Evolutionary conservation across 2,797 vertebrate species (phyloP).

Genomic region (Corythornis leucogaster): DNA sequence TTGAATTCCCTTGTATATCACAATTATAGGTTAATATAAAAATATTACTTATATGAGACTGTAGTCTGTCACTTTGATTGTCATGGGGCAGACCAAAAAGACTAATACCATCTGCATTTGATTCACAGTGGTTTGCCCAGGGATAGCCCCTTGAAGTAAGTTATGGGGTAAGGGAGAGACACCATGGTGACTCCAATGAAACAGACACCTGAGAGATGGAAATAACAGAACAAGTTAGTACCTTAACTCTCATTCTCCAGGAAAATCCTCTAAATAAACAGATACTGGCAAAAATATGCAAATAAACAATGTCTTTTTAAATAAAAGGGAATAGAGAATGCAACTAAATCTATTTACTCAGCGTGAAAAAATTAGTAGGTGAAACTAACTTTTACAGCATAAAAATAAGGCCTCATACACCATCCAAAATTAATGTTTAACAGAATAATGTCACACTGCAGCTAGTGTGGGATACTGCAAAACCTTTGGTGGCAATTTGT

Average conservation of each 20-base stretch:
- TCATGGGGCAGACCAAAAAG: not conserved
- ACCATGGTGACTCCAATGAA: not conserved
- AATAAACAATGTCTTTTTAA: not conserved
- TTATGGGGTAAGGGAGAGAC: not conserved
- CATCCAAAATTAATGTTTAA: not conserved
- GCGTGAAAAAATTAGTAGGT: no score
- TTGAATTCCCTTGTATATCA: not conserved
- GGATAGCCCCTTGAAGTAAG: not conserved
- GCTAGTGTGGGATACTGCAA: not conserved
- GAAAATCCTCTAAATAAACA: not conserved
- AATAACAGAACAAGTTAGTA: not conserved
- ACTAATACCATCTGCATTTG: not conserved
- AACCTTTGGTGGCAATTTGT: not conserved
- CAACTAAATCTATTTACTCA: not conserved
- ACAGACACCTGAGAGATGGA: not conserved
- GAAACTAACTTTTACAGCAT: not conserved
- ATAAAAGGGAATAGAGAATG: not conserved
- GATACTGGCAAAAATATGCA: not conserved
- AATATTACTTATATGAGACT: not conserved
- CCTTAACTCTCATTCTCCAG: not conserved
- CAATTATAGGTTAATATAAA: not conserved
- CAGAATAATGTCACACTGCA: not conserved
- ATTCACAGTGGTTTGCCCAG: not conserved
- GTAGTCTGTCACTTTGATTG: not conserved
- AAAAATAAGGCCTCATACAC: not conserved